These are phyloP conservation scores for Ramazzottius varieornatus DNA, from an alignment of 2,888 invertebrate species.

Conservation along the genomic window DNA sequence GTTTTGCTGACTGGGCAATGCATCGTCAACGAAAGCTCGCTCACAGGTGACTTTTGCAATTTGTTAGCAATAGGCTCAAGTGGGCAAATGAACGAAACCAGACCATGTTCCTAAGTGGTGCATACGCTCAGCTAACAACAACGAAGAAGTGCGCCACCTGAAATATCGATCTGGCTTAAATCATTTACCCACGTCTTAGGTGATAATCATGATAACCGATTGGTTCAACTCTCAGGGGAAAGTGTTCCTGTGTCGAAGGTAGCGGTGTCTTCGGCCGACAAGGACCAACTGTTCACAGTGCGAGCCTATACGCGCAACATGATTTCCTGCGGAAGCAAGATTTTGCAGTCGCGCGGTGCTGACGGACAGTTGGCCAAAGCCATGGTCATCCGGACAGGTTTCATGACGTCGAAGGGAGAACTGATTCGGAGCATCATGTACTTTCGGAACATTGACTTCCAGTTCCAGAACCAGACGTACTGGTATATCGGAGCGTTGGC, in stretches of 20 bases:
- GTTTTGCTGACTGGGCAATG: constrained; percentile 26
- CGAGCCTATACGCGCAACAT: constrained; percentile 22
- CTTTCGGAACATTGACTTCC: constrained; percentile 25
- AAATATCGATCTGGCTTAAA: too few relatives aligned
- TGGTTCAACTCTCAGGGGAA: background rate
- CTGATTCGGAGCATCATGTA: constrained; percentile 23
- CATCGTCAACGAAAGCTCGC: constrained; percentile 29
- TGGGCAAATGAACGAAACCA: background rate
- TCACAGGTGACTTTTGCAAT: constrained; percentile 28
- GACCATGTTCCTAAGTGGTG: background rate
- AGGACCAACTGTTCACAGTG: background rate
- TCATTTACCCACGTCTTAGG: too few relatives aligned
- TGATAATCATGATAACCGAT: too few relatives aligned
- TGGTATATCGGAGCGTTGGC: constrained; percentile 18
- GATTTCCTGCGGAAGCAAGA: constrained; percentile 27
- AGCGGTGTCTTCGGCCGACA: background rate
- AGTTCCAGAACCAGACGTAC: constrained; percentile 22
- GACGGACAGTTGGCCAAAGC: constrained; percentile 15
- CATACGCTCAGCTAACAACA: too few relatives aligned
- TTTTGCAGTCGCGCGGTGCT: constrained; percentile 28
- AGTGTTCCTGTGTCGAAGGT: constrained; percentile 1
- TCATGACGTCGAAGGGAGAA: constrained; percentile 23
- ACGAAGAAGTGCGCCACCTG: too few relatives aligned
- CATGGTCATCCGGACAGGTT: constrained; percentile 24
- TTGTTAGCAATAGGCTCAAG: constrained; percentile 15